Evolutionary conservation across 2,113 vertebrate species (phyloP).

Genomic region (Aplodontia rufa): DNA sequence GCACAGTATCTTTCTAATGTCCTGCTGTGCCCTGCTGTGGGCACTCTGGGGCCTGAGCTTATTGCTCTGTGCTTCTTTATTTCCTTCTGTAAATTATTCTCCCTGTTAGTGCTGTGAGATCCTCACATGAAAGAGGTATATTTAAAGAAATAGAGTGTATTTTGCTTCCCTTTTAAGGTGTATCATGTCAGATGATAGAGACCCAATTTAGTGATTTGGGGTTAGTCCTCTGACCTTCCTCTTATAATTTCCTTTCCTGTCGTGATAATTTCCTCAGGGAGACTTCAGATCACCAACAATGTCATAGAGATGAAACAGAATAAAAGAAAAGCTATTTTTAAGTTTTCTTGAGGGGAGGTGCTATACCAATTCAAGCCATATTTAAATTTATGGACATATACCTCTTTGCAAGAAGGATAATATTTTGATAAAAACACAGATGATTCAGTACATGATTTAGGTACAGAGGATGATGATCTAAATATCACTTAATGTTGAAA

Average conservation of each 20-base stretch:
- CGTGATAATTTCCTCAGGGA: not conserved
- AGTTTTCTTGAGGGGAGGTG: constrained; percentile 11
- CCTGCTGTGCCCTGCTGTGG: not conserved
- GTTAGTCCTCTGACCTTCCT: not conserved
- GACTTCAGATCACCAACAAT: not conserved
- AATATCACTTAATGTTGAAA: not conserved
- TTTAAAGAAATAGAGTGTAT: not conserved
- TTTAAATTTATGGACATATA: not conserved
- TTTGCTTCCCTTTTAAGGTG: not conserved
- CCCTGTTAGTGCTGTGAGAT: not conserved
- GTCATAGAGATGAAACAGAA: not conserved
- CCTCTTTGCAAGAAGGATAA: not conserved
- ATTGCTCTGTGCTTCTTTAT: not conserved
- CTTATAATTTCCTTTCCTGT: not conserved
- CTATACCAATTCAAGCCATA: not conserved
- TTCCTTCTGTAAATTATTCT: not conserved
- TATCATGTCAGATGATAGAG: not conserved
- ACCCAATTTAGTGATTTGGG: not conserved
- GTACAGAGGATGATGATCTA: not conserved
- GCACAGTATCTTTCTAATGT: not conserved
- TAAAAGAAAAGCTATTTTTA: not conserved
- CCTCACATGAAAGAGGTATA: not conserved
- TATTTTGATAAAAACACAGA: constrained; percentile 21
- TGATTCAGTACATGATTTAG: not conserved
- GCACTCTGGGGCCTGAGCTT: not conserved